Percentiles rank a stretch among this genome's conserved stretches.
Conservation (phyloP, 2,113 vertebrate species). For the Acinonyx jubatus region DNA sequence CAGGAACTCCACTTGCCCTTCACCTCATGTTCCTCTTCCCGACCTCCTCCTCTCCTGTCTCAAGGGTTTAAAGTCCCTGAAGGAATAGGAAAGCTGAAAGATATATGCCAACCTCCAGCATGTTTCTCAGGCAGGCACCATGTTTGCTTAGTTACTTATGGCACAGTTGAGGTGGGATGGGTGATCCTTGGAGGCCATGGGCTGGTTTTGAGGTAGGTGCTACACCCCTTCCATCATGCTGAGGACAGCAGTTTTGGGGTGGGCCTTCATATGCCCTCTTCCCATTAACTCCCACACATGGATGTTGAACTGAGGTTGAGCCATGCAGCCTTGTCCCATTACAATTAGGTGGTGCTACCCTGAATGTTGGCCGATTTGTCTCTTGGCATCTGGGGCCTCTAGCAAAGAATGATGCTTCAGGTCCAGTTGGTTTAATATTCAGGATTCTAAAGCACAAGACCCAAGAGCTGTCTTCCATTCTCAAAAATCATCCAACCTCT, state of each 20-base stretch:
- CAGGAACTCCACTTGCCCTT: background rate
- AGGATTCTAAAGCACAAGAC: background rate
- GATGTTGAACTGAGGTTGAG: slow-evolving; percentile 39
- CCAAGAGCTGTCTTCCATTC: background rate
- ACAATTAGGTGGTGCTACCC: background rate
- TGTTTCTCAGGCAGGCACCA: background rate
- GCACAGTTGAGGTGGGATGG: background rate
- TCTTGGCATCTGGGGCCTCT: background rate
- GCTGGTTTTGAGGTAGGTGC: background rate
- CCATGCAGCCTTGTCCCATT: background rate
- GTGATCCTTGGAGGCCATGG: background rate
- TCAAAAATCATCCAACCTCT: background rate
- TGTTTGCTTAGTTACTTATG: background rate
- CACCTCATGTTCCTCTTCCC: background rate
- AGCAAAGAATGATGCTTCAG: background rate
- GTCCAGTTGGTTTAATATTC: background rate
- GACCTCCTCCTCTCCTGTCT: background rate
- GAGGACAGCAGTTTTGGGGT: background rate
- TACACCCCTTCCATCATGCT: background rate
- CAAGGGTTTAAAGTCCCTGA: background rate
- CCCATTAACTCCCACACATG: background rate
- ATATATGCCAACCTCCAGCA: background rate
- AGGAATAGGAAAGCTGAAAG: background rate
- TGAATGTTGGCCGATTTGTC: background rate
- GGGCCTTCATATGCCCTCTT: background rate